Evolutionary conservation across 1,140 invertebrate genomes (phyloP).

Genomic region (Nasonia giraulti): DNA sequence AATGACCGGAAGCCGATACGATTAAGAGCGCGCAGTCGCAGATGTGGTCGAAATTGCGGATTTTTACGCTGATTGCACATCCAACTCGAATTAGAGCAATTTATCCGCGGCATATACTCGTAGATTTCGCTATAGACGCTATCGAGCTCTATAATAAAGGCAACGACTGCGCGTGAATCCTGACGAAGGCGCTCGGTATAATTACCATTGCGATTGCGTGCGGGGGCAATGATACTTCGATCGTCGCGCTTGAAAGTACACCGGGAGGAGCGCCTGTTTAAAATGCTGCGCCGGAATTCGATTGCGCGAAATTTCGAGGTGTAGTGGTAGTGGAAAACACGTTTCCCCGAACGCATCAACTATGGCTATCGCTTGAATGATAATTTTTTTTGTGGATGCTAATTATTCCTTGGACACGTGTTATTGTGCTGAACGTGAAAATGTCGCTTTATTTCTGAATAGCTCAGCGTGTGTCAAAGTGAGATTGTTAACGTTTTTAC

Average conservation of each 20-base stretch:
- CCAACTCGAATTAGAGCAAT: not conserved
- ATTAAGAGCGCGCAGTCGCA: not conserved
- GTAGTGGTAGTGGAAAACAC: not conserved
- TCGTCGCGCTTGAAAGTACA: not conserved
- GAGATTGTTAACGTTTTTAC: too few species aligned
- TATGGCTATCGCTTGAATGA: not conserved
- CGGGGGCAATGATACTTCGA: not conserved
- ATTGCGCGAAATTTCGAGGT: not conserved
- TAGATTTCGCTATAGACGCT: not conserved
- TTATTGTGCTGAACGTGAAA: not conserved
- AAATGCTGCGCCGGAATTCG: not conserved
- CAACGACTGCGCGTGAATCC: too few species aligned
- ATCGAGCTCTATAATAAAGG: too few species aligned
- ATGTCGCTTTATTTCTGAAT: not conserved
- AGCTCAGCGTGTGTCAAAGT: too few species aligned
- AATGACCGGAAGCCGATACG: not conserved
- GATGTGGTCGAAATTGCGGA: not conserved
- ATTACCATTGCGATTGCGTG: not conserved
- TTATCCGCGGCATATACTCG: not conserved
- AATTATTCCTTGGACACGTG: not conserved
- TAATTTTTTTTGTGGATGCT: not conserved
- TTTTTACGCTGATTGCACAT: not conserved
- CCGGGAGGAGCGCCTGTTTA: not conserved
- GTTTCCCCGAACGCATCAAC: not conserved
- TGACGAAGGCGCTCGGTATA: not conserved